A percentile compares a stretch with the other conserved stretches of the same genome.
Conservation (phyloP, 1,140 invertebrate species). For the Lasioglossum albipes region DNA sequence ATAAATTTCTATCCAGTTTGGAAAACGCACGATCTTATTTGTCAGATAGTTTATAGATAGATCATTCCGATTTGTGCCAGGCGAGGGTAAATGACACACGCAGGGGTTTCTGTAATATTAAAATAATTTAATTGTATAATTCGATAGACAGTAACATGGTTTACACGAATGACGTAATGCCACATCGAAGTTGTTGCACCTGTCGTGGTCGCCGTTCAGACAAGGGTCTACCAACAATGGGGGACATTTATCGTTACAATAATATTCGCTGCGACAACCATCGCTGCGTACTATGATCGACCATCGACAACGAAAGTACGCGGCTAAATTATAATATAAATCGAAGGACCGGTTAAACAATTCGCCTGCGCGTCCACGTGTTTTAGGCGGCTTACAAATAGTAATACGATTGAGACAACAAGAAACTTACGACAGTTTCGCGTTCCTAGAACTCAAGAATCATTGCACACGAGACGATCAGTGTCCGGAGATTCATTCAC, state of each 20-base stretch:
- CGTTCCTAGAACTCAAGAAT: neutral
- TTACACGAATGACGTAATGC: constrained; percentile 37
- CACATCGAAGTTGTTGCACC: constrained; percentile 46
- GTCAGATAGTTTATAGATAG: neutral
- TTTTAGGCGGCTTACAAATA: constrained; percentile 8
- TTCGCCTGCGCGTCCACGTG: neutral
- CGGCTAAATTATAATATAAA: neutral
- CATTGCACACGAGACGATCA: neutral
- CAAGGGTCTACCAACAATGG: constrained; percentile 7
- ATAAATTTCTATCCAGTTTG: neutral
- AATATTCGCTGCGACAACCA: constrained; percentile 1
- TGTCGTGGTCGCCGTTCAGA: constrained; percentile 2
- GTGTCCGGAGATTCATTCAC: neutral
- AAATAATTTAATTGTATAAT: constrained; percentile 72
- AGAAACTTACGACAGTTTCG: neutral
- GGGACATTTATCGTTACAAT: constrained; percentile 7
- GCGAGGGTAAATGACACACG: neutral
- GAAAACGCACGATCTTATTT: neutral
- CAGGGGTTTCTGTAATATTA: constrained; percentile 62
- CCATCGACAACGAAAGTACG: neutral
- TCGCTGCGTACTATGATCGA: neutral
- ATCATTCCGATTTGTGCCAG: neutral
- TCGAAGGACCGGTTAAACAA: neutral
- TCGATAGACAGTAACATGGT: constrained; percentile 59
- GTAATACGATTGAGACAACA: constrained; percentile 13